A percentile compares a stretch with the other conserved stretches of the same genome.
phyloP scores from a whole-genome alignment of 1,140 invertebrate species.

The Saccostrea echinata region DNA sequence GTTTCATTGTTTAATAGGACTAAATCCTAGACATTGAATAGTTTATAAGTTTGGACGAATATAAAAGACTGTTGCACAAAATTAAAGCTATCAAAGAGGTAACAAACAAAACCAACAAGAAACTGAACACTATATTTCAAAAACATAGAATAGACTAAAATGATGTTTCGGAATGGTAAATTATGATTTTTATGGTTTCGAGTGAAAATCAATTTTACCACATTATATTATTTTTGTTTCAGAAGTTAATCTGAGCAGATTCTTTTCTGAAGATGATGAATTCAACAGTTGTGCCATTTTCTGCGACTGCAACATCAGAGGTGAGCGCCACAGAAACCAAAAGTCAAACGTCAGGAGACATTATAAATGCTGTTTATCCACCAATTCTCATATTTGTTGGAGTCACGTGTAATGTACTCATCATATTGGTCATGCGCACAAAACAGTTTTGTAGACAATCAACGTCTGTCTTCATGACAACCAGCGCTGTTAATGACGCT shows the following conservation, averaged over 20 bases:
- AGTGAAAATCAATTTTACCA: no score
- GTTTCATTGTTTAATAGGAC: no score
- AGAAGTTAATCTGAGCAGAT: background rate
- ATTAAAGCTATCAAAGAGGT: no score
- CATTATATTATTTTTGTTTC: background rate
- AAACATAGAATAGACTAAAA: no score
- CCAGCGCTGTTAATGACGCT: conserved; percentile 66
- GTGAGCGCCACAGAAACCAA: background rate
- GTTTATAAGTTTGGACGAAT: no score
- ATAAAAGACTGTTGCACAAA: no score
- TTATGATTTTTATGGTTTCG: no score
- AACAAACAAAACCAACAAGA: no score
- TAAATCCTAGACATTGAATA: no score
- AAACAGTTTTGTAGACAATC: conserved; percentile 67
- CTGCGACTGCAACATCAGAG: background rate
- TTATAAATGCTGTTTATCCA: conserved; percentile 59
- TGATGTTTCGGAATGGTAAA: no score
- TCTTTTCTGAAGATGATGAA: background rate
- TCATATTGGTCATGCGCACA: conserved; percentile 68
- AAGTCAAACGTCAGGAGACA: conserved; percentile 13
- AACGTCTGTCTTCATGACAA: conserved; percentile 68
- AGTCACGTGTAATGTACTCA: conserved; percentile 63
- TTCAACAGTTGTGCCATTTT: background rate
- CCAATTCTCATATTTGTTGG: conserved; percentile 67
- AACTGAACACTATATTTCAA: no score